phyloP scores from a whole-genome alignment of 1,140 invertebrate species.

The Drosophila ercepeae region DNA sequence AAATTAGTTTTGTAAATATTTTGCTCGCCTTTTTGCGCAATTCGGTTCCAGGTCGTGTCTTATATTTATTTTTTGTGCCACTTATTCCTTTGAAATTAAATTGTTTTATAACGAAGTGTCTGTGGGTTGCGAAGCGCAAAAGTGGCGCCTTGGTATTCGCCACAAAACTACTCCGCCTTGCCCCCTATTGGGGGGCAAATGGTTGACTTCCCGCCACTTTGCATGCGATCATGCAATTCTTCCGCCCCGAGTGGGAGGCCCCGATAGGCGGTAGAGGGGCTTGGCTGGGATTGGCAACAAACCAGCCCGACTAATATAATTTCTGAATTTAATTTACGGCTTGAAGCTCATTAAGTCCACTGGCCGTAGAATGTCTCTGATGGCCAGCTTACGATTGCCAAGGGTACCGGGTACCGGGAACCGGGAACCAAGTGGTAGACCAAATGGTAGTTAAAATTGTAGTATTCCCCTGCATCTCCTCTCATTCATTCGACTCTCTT shows the following conservation, averaged over 20 bases:
- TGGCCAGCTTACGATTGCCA: constrained; percentile 53
- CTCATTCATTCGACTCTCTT: constrained; percentile 29
- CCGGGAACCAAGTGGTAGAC: too few species aligned
- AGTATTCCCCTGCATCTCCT: not conserved
- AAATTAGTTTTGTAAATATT: constrained; percentile 78
- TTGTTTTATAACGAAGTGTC: constrained; percentile 82
- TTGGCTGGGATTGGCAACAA: not conserved
- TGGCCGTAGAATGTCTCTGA: constrained; percentile 61
- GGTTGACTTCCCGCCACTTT: constrained; percentile 57
- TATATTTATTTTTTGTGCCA: constrained; percentile 2
- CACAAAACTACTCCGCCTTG: not conserved
- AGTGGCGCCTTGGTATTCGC: constrained; percentile 53
- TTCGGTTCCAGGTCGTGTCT: constrained; percentile 8
- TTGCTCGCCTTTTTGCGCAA: constrained; percentile 57
- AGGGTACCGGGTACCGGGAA: constrained; percentile 7
- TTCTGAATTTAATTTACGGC: constrained; percentile 73
- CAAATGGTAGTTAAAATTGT: not conserved
- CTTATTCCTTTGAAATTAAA: constrained; percentile 51
- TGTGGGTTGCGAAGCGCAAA: constrained; percentile 72
- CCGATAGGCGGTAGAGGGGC: constrained; percentile 5
- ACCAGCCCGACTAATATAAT: constrained; percentile 58
- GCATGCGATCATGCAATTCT: constrained; percentile 71
- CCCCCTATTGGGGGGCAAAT: constrained; percentile 29
- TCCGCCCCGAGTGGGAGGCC: not conserved
- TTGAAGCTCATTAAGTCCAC: constrained; percentile 50